Base-by-base conservation (phyloP, 2,113 vertebrate species). In the Argyrosomus japonicus region DNA sequence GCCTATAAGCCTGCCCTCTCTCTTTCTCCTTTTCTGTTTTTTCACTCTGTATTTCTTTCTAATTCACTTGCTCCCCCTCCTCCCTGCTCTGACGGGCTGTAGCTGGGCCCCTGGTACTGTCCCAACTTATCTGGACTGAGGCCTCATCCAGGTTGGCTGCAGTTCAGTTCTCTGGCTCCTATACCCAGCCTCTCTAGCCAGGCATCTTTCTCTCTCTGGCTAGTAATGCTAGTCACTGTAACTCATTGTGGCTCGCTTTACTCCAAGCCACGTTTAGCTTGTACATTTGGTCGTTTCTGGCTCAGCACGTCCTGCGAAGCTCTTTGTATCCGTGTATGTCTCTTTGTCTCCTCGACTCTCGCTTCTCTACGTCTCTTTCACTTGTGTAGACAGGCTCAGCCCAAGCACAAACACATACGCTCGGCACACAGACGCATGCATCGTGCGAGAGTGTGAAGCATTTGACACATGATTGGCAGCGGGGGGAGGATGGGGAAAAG, bases 381-480 rank as follows among this genome's bases (percentile, higher is more conserved):
- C 82, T 85, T 69, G 64, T 71, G 79, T 62, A 19, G 88, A 92
- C 70, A 73, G 80, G 71, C 84, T 80, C 62, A 11, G 84, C 77
- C 83, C 60, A 19, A 18, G 83, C 79, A 29, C 79, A 75, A 79
- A 84, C 86, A 71, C 79, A 75, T 48, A 62, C 14, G n/a, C 77
- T 45, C 57, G 9, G 29, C 63, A 45, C 82, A 65, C 72, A 43
- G 61, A 77, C 13, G 56, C 70, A 18, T 70, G 83, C 74, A 8
- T 87, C 56, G n/a, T 61, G 68, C 14, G 15, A 86, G 85, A 85
- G 84, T 77, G 82, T 76, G 73, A 91, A 90, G 77, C 86, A 74
- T 91, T 87, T 88, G 93, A 94, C 93, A 91, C 68, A 87, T 93
- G 92, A 94, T 87, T 93, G 93, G 89, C 91, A 93, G 91, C 73